Base-by-base conservation (phyloP, 2,113 vertebrate species). In the Tauraco erythrolophus region DNA sequence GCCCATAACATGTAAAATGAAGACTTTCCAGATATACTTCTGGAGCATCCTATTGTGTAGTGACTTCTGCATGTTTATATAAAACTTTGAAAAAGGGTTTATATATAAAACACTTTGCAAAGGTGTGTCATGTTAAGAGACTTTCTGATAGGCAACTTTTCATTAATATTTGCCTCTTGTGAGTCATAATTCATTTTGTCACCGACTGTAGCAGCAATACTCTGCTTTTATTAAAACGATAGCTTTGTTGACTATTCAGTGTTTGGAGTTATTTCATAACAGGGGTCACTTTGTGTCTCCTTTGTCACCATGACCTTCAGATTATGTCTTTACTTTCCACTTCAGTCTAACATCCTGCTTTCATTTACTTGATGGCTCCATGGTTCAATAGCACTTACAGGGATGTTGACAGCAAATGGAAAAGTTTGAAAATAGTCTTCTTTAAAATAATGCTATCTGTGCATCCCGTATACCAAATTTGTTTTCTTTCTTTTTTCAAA, bases 351-450 rank as follows among this genome's bases (percentile, higher is more conserved):
- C 79, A 89, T 91, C 39, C 86, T 82, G 92, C 94, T 96, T 94
- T 95, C 69, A 69, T 89, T 96, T 95, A 31, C 69, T 84, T 94
- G 76, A 88, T 94, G 57, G 77, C 53, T 95, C 45, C 53, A 27
- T 61, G 69, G 92, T 95, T 97, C 94, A 95, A 89, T 61, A 92
- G 91, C 84, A 95, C 95, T 96, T 91, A 89, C 39, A 71, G 78
- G 58, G 53, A 66, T 95, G 57, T 71, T 96, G 72, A 82, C 65
- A 65, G 48, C 61, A 92, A 95, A 95, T 95, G 91, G 86, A 91
- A 94, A 95, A 97, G 91, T 84, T 92, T 91, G 80, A 79, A 90
- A 70, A 54, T 46, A 14, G 16, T 96, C 17, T 17, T 45, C 6
- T 87, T 94, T 75, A 84, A 89, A 96, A 95, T 81, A 87, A 82